Evolutionary conservation across 53 echinoderm and acorn worm genomes (phyloP).

Genomic region (Luidia sarsii): DNA sequence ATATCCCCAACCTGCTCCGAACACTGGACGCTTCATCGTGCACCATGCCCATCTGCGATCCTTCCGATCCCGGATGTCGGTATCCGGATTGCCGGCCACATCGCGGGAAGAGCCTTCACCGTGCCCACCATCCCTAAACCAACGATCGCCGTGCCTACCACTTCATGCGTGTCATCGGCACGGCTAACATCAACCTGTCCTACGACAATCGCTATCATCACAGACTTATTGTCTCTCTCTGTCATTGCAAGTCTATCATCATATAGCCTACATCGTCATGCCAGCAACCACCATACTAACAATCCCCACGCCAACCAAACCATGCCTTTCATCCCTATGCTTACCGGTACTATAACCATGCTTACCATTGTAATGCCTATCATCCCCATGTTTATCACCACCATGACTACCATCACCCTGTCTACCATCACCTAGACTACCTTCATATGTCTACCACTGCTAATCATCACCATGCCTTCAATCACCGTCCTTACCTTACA

Average conservation of each 20-base stretch:
- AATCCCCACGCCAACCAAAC: background rate
- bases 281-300: background rate
- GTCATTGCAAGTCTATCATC: background rate
- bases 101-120: too few species aligned
- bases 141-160: too few species aligned
- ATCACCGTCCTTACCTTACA: background rate
- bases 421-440: background rate
- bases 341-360: too few species aligned
- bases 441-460: background rate
- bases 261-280: background rate
- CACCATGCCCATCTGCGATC: too few species aligned
- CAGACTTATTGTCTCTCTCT: too few species aligned
- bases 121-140: too few species aligned
- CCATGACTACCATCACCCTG: background rate
- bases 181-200: background rate
- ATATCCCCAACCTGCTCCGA: too few species aligned
- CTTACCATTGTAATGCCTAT: constrained; percentile 3
- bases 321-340: too few species aligned
- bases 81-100: too few species aligned
- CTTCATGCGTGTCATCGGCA: too few species aligned
- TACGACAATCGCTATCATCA: background rate
- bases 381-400: background rate
- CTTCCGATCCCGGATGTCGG: too few species aligned
- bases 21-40: too few species aligned
- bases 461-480: background rate